These are phyloP conservation scores for Drosophila anceps DNA, from an alignment of 2,888 invertebrate genomes.

Conservation along the genomic window DNA sequence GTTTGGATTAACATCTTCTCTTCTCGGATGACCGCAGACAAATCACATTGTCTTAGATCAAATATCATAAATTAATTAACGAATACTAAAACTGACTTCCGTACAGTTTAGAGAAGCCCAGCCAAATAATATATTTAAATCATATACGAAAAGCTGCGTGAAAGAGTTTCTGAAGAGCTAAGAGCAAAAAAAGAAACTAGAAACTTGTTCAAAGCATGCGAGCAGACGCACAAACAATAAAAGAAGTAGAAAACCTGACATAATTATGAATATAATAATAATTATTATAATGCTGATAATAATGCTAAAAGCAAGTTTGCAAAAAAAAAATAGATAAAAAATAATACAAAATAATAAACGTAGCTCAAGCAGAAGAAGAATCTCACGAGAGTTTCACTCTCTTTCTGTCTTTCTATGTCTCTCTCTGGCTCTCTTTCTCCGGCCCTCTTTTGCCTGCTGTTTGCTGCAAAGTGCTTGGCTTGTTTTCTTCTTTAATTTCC, in stretches of 20 bases:
- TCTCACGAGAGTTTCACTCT: conserved; percentile 25
- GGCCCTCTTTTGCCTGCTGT: neutral
- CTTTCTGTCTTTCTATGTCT: neutral
- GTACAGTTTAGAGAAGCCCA: neutral
- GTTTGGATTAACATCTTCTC: neutral
- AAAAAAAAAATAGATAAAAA: neutral
- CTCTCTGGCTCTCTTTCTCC: neutral
- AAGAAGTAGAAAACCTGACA: conserved; percentile 24
- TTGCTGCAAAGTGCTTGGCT: conserved; percentile 21
- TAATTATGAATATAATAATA: conserved; percentile 46
- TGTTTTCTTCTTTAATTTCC: conserved; percentile 16
- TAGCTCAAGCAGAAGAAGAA: conserved; percentile 8
- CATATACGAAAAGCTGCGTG: conserved; percentile 8
- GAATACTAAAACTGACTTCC: conserved; percentile 36
- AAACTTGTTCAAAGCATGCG: conserved; percentile 37
- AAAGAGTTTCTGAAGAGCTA: neutral
- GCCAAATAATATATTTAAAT: conserved; percentile 27
- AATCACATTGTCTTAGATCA: neutral
- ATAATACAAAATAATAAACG: neutral
- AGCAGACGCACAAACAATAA: conserved; percentile 9
- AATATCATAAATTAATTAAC: conserved; percentile 18
- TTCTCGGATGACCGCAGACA: neutral
- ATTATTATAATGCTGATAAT: conserved; percentile 26
- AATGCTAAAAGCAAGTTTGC: conserved; percentile 13
- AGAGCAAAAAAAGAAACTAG: neutral